A percentile compares a stretch with the other conserved stretches of the same genome.
These are phyloP conservation scores for Thymelicus sylvestris DNA, from an alignment of 2,888 invertebrate species.

Conservation along the genomic window DNA sequence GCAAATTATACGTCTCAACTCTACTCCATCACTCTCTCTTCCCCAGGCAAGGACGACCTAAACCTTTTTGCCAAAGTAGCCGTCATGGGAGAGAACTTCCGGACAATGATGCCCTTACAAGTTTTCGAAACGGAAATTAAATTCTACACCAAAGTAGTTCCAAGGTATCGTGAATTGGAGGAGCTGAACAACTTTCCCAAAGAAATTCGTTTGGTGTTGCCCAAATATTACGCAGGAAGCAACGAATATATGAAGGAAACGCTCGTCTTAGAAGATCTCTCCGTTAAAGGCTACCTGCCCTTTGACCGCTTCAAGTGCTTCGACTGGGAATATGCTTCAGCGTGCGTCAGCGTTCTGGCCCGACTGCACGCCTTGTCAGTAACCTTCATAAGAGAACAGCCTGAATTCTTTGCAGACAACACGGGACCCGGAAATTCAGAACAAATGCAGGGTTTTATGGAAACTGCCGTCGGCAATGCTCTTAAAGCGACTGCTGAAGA, in stretches of 20 bases:
- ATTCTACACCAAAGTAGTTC: constrained; percentile 45
- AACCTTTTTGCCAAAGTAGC: constrained; percentile 49
- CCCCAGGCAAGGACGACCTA: constrained; percentile 46
- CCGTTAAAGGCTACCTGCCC: constrained; percentile 44
- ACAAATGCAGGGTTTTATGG: constrained; percentile 37
- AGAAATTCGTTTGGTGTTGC: constrained; percentile 45
- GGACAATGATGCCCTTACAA: constrained; percentile 29
- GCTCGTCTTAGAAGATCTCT: constrained; percentile 50
- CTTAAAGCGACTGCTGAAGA: constrained; percentile 48
- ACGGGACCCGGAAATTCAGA: constrained; percentile 4
- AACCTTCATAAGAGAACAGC: constrained; percentile 50
- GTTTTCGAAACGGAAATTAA: constrained; percentile 44
- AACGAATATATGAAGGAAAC: constrained; percentile 43
- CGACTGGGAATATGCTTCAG: constrained; percentile 51
- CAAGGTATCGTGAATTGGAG: constrained; percentile 45
- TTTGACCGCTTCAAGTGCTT: constrained; percentile 47
- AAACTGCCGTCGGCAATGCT: constrained; percentile 39
- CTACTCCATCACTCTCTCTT: constrained; percentile 49
- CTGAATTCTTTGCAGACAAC: constrained; percentile 47
- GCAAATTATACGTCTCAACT: constrained; percentile 62
- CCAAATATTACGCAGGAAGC: constrained; percentile 46
- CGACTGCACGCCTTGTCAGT: constrained; percentile 59
- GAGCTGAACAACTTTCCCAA: constrained; percentile 41
- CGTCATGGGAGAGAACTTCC: constrained; percentile 43
- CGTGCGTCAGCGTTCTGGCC: constrained; percentile 50